A percentile compares a stretch with the other conserved stretches of the same genome.
Conservation (phyloP, 2,888 invertebrate genomes). For the Acanthosepion lycidas region DNA sequence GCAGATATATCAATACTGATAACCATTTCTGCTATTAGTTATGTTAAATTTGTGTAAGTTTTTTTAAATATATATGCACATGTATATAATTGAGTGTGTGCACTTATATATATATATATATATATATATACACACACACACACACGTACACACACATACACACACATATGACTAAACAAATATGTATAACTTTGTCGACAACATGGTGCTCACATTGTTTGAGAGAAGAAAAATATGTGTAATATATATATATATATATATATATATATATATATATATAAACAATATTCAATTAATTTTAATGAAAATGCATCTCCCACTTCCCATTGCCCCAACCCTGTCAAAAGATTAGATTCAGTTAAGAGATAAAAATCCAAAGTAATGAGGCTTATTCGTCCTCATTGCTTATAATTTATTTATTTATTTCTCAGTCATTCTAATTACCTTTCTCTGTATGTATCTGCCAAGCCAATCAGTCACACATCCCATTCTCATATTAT, state of each 20-base stretch:
- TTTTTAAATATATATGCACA: neutral
- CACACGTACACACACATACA: neutral
- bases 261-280: neutral
- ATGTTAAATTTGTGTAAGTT: slow-evolving; percentile 22
- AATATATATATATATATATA: neutral
- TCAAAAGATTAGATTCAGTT: neutral
- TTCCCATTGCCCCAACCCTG: neutral
- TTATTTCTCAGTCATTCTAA: too few species aligned
- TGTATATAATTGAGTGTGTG: neutral
- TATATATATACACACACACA: neutral
- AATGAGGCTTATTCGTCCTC: neutral
- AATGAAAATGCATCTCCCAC: neutral
- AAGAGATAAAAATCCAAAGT: neutral
- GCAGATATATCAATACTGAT: slow-evolving; percentile 6
- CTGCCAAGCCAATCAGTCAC: neutral
- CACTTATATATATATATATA: neutral
- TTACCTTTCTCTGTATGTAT: neutral
- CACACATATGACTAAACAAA: neutral
- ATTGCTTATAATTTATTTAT: neutral
- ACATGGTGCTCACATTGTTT: slow-evolving; percentile 22
- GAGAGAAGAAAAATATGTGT: neutral
- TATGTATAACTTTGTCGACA: slow-evolving; percentile 33
- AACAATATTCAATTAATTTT: neutral
- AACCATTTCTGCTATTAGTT: neutral
- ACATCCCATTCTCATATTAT: slow-evolving; percentile 13